phyloP scores from a whole-genome alignment of 2,888 invertebrate genomes.

The Emmelina monodactyla region DNA sequence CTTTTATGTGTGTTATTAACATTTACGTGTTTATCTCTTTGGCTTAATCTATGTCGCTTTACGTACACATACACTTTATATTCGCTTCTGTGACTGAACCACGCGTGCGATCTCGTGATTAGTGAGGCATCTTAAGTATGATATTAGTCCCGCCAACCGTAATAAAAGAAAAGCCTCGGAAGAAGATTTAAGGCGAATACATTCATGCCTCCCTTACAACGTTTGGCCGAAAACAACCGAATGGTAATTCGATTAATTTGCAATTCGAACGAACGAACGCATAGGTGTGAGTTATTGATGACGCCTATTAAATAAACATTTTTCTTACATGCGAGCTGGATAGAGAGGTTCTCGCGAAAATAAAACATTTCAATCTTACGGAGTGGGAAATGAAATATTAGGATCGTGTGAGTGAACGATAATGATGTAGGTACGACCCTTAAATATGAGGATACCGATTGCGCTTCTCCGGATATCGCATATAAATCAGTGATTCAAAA shows the following conservation, averaged over 20 bases:
- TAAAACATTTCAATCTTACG: constrained; percentile 57
- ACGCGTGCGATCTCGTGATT: constrained; percentile 14
- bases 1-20: constrained; percentile 33
- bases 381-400: constrained; percentile 52
- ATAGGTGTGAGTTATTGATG: constrained; percentile 60
- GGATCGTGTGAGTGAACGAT: too few species aligned
- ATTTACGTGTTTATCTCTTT: constrained; percentile 34
- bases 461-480: too few species aligned
- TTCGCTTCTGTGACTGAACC: constrained; percentile 58
- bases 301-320: constrained; percentile 63
- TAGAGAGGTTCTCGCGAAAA: constrained; percentile 41
- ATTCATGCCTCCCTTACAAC: constrained; percentile 34
- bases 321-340: constrained; percentile 32
- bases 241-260: constrained; percentile 59
- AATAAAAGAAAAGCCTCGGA: constrained; percentile 23
- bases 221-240: constrained; percentile 32
- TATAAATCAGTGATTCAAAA: too few species aligned
- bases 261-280: constrained; percentile 51
- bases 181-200: constrained; percentile 33
- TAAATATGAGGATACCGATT: too few species aligned
- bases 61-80: constrained; percentile 33
- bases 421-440: too few species aligned
- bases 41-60: constrained; percentile 56
- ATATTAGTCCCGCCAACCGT: constrained; percentile 15
- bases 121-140: constrained; percentile 13